These are phyloP conservation scores for Lagria hirta DNA, from an alignment of 2,888 invertebrate genomes.

Conservation along the genomic window DNA sequence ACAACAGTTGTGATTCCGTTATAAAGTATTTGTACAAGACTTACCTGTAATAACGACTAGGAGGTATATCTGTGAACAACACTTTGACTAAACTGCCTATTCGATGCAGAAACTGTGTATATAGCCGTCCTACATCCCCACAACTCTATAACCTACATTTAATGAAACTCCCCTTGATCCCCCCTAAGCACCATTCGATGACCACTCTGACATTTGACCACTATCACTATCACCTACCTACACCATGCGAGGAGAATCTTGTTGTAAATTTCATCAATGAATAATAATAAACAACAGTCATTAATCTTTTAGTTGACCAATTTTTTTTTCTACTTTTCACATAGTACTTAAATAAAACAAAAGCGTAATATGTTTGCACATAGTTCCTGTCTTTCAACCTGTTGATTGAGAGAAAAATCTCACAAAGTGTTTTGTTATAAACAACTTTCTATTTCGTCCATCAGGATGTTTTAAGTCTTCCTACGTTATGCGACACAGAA, in stretches of 20 bases:
- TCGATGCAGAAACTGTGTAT: conserved; percentile 45
- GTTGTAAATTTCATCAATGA: conserved; percentile 1
- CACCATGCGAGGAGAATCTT: conserved; percentile 10
- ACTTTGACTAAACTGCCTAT: conserved; percentile 47
- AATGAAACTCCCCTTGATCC: conserved; percentile 37
- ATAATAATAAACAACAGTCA: conserved; percentile 5
- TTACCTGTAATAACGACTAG: conserved; percentile 39
- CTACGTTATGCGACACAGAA: no score
- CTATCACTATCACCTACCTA: conserved; percentile 41
- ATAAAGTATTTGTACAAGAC: no score
- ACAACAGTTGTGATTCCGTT: no score
- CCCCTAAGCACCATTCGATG: conserved; percentile 29
- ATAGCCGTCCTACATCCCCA: conserved; percentile 56
- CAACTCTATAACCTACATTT: conserved; percentile 51
- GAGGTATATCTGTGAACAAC: conserved; percentile 41
- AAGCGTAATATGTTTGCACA: no score
- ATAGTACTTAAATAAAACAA: no score
- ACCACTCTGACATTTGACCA: conserved; percentile 41
- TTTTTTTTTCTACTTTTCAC: no score
- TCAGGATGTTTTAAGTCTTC: conserved; percentile 2
- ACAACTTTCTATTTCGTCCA: conserved; percentile 20
- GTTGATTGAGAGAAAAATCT: no score
- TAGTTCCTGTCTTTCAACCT: no score
- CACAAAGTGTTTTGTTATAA: not conserved
- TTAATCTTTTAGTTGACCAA: no score